Conservation (phyloP, 2,113 vertebrate species). For the Sceloporus tristichus region DNA sequence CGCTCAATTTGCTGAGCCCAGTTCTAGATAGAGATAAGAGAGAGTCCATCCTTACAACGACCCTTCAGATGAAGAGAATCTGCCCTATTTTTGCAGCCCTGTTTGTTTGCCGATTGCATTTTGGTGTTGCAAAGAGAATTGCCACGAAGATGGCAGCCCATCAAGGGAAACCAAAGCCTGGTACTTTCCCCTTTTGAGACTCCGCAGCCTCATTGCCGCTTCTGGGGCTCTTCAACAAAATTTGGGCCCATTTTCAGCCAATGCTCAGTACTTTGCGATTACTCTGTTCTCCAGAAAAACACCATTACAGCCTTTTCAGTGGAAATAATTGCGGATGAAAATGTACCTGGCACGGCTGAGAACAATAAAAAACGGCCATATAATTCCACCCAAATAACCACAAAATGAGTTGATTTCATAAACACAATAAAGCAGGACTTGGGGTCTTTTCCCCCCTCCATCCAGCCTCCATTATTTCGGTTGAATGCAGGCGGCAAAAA, state of each 20-base stretch:
- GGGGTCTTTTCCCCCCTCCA: not conserved
- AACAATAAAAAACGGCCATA: not conserved
- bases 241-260: too few relatives aligned
- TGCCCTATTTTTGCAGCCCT: too few relatives aligned
- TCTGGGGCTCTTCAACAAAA: not conserved
- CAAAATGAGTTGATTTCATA: not conserved
- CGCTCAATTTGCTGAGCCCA: not conserved
- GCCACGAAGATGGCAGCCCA: not conserved
- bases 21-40: not conserved
- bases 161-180: too few relatives aligned
- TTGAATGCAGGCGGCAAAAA: not conserved
- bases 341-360: not conserved
- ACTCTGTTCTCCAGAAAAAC: not conserved
- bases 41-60: not conserved
- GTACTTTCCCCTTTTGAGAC: not conserved
- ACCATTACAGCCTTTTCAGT: not conserved
- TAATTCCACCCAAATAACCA: not conserved
- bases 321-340: not conserved
- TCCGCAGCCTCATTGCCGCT: not conserved
- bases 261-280: not conserved
- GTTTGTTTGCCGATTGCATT: too few relatives aligned
- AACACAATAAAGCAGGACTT: rapidly evolving
- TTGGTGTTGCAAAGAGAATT: not conserved
- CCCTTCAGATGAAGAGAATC: not conserved
- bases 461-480: not conserved